Conservation (phyloP, 2,113 vertebrate species). For the Fulmarus glacialis region DNA sequence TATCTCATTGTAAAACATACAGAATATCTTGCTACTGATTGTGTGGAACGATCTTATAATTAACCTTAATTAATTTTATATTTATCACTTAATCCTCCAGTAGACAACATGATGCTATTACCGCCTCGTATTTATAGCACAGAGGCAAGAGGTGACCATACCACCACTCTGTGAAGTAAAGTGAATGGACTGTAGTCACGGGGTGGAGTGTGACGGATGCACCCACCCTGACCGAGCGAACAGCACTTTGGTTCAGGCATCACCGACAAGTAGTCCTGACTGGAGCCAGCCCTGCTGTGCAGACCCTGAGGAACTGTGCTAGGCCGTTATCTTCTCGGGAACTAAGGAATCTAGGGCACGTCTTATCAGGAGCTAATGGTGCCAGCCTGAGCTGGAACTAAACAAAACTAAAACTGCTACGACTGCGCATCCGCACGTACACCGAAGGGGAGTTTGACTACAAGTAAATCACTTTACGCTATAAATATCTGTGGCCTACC, state of each 20-base stretch:
- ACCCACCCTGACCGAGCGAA: background rate
- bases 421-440: no score
- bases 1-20: background rate
- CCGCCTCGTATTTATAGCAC: background rate
- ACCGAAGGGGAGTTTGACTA: background rate
- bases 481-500: background rate
- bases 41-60: background rate
- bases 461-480: fast-evolving
- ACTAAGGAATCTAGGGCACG: background rate
- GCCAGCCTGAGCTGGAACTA: background rate
- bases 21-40: background rate
- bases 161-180: background rate
- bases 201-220: background rate
- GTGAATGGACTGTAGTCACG: background rate
- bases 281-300: background rate
- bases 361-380: background rate
- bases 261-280: background rate
- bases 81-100: background rate
- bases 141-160: background rate
- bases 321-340: background rate
- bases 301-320: background rate
- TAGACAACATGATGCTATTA: background rate
- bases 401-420: background rate
- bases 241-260: background rate
- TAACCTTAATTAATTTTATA: background rate